Base-by-base conservation (phyloP, 2,888 invertebrate species). In the Acleris sparsana region DNA sequence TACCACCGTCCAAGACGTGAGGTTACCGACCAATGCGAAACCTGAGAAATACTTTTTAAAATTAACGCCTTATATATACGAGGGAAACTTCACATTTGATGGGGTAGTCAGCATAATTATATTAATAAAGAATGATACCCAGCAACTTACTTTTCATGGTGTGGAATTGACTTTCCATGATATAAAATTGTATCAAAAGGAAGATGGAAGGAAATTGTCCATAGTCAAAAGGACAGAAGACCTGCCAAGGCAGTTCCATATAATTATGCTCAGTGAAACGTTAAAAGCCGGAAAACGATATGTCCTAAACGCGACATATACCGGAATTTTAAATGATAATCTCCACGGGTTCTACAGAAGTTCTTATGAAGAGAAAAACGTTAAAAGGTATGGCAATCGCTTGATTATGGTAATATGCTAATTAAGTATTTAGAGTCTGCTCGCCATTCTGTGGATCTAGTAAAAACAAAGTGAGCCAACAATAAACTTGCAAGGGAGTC, bases 281-380 rank as follows among this genome's bases (percentile, higher is more conserved):
- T 82, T 97, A 68, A 86, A 88, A 71, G 88, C 85, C 16, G 95
- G 95, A 16, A 87, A 90, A 53, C 93, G 94, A 70, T 97, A 97
- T 82, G 85, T 94, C 59, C 81, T 98, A 70, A 90, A 94, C 71
- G 94, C 97, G 69, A 93, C 94, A 56, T 98, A 95, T 78, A 89
- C 93, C 5, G 97, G 97, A 0, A 89, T 94, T 67, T 88, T 97
- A 59, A 96, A 95, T 77, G 96, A 97, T 79, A 93, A 95, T 71
- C 88, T 97, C 44, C 95, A 95, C 75, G 97, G 97, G 52, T 97
- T 97, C 85, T 97, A 97, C 80, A 93, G 96, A 73, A 97, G 97
- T 86, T 96, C 96, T 0, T 97, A 97, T 82, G 93, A 93, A 72
- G 94, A 94, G 70, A 93, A 93, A 69, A 95, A 95, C 73, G 89